phyloP scores from a whole-genome alignment of 2,113 vertebrate genomes.

The Serilophus lunatus region DNA sequence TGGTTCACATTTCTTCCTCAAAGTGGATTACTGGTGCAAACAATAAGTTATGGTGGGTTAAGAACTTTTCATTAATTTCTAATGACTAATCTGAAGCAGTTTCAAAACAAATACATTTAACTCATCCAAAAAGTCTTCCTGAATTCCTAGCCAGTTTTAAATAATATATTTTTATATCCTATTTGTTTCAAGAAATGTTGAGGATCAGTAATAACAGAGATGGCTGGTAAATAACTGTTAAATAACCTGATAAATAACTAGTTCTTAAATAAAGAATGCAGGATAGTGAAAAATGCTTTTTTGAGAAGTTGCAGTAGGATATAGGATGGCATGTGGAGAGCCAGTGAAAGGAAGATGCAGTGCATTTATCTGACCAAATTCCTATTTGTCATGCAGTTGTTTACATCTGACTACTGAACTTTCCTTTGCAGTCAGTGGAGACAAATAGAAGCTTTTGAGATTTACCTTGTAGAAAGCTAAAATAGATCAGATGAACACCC shows the following conservation, averaged over 20 bases:
- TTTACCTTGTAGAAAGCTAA: background rate
- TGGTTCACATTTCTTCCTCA: background rate
- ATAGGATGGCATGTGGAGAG: background rate
- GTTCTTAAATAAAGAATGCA: background rate
- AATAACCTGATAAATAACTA: background rate
- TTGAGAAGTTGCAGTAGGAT: background rate
- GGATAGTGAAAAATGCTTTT: background rate
- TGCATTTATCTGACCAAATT: background rate
- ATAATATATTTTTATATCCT: background rate
- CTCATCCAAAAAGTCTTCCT: background rate
- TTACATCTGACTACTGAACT: background rate
- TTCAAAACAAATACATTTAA: background rate
- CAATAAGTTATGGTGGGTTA: background rate
- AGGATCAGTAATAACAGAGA: background rate
- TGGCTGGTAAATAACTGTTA: background rate
- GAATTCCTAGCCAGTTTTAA: background rate
- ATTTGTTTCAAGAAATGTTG: background rate
- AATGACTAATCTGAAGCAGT: background rate
- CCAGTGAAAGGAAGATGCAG: background rate
- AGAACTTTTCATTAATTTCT: background rate
- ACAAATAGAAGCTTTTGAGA: background rate
- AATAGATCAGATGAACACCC: background rate
- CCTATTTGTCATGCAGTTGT: background rate
- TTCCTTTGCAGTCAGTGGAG: background rate
- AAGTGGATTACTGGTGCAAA: background rate